Conservation (phyloP, 1,140 invertebrate genomes). For the Bombus sylvicola region DNA sequence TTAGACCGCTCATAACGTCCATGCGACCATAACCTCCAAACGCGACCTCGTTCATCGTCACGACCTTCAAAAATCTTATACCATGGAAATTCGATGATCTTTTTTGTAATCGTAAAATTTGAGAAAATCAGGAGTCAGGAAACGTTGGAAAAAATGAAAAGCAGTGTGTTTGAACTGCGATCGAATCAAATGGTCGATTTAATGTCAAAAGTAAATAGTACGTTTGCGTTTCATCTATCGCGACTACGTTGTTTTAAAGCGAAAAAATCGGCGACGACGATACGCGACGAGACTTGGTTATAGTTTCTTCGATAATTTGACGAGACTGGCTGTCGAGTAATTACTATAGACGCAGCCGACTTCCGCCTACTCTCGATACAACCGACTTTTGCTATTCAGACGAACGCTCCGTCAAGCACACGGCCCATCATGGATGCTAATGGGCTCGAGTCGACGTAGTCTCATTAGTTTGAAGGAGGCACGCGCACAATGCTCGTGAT, state of each 20-base stretch:
- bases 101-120: too few relatives aligned
- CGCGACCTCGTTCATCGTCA: background rate
- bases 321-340: background rate
- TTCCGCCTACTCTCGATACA: background rate
- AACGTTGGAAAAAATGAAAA: too few relatives aligned
- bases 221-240: too few relatives aligned
- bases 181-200: too few relatives aligned
- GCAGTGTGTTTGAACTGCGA: too few relatives aligned
- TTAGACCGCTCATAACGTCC: background rate
- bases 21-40: too few relatives aligned
- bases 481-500: constrained; percentile 26
- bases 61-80: background rate
- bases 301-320: background rate
- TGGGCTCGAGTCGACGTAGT: constrained; percentile 17
- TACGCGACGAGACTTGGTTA: background rate
- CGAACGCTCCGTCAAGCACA: background rate
- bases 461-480: constrained; percentile 38
- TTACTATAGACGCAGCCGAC: background rate
- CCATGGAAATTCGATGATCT: too few relatives aligned
- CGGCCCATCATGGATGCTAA: constrained; percentile 17
- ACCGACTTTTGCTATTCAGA: background rate
- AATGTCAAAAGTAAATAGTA: too few relatives aligned
- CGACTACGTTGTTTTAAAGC: too few relatives aligned
- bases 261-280: too few relatives aligned
- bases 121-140: too few relatives aligned